Evolutionary conservation across 2,888 invertebrate species (phyloP).

Genomic region (Tiliacea citrago): DNA sequence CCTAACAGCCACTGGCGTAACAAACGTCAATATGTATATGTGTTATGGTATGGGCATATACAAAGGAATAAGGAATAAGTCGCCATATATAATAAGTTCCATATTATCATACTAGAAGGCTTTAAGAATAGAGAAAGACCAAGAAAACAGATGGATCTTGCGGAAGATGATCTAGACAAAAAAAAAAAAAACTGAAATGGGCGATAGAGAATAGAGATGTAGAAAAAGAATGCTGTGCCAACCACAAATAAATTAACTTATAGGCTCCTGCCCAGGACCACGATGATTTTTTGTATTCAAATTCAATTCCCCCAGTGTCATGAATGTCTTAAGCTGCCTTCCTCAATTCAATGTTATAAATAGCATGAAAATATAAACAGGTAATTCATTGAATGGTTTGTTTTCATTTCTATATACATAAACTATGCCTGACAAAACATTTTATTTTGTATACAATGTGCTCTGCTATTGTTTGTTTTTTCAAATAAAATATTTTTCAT

Average conservation of each 20-base stretch:
- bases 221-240: not conserved
- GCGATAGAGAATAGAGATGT: not conserved
- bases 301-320: not conserved
- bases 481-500: constrained; percentile 1
- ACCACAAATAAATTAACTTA: not conserved
- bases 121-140: too few species aligned
- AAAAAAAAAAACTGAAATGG: too few species aligned
- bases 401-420: constrained; percentile 31
- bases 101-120: too few species aligned
- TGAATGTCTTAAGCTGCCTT: not conserved
- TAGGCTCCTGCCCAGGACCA: not conserved
- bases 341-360: constrained; percentile 27
- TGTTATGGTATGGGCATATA: not conserved
- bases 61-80: too few species aligned
- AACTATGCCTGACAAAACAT: constrained; percentile 10
- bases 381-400: constrained; percentile 26
- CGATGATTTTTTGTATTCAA: constrained; percentile 1
- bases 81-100: too few species aligned
- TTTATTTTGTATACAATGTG: not conserved
- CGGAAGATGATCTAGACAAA: too few species aligned
- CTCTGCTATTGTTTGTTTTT: constrained; percentile 1
- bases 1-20: too few species aligned
- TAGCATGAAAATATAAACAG: constrained; percentile 16
- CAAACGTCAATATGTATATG: too few species aligned
- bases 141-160: too few species aligned